Evolutionary conservation across 2,888 invertebrate species (phyloP), one percentile per base, ranked within the genome.

Genomic region (Macropis europaea): DNA sequence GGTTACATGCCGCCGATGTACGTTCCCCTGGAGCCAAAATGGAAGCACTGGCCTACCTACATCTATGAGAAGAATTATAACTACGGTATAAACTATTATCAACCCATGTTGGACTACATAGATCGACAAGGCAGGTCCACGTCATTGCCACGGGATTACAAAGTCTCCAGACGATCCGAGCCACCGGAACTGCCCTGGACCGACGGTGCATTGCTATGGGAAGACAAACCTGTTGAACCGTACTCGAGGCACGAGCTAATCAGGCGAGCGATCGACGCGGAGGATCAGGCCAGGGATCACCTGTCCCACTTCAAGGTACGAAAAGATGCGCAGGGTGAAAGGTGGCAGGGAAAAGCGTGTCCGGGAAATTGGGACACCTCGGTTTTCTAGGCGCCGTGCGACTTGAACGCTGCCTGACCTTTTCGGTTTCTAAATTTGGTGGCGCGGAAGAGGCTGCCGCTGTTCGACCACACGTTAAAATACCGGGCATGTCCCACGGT

Each of bases 101-200:
- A 96, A 89, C 96, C 96, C 50, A 96, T 96, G 96, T 93, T 96
- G 85, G 95, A 96, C 90, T 96, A 95, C 87, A 93, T 96, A 82
- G 94, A 94, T 86, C 93, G 92, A 43, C 95, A 94, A 90, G 57
- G 60, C 13, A 64, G 42, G 43, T 6, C 34, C 1, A 7, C 30
- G 9, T 30, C 47, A 22, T 0, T 6, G 4, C 1, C 42, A 0
- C 6, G n/a, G 2, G 30, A 53, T 6, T 43, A 28, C n/a, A 17
- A 9, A 6, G 1, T 1, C 4, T 5, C 3, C 0, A 74, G 34
- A 9, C 38, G 59, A 24, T 82, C 87, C 0, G 90, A 90, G 50
- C 91, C 92, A 32, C 94, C 96, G 77, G 95, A 95, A 90, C 91
- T 96, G 77, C 95, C 95, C 64, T 90, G 88, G 89, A 84, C 89